Percentiles rank a stretch among this genome's conserved stretches.
These are phyloP conservation scores for Macquaria ambigua DNA, from an alignment of 2,113 vertebrate species.

Conservation along the genomic window DNA sequence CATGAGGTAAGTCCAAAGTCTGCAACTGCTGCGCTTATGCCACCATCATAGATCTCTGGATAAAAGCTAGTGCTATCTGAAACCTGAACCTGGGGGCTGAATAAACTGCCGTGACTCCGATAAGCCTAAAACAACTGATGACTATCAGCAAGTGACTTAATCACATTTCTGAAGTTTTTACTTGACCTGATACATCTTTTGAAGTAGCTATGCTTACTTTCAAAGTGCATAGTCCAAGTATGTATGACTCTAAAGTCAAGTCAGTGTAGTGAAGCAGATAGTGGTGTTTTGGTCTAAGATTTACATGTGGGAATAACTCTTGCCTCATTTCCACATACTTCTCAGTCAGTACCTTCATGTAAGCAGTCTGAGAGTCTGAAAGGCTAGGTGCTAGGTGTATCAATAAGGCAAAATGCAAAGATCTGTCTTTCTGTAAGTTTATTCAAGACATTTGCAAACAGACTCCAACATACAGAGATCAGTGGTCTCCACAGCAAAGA, in stretches of 20 bases:
- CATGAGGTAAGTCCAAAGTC: too few species aligned
- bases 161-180: constrained; percentile 47
- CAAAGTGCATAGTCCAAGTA: constrained; percentile 53
- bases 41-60: constrained; percentile 37
- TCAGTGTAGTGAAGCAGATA: constrained; percentile 50
- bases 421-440: constrained; percentile 4
- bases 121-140: constrained; percentile 33
- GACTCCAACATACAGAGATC: neutral
- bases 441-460: too few species aligned
- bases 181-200: constrained; percentile 45
- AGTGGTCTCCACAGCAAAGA: too few species aligned
- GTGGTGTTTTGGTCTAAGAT: constrained; percentile 53
- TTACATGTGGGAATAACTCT: constrained; percentile 17
- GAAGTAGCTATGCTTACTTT: constrained; percentile 43
- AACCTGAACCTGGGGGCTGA: constrained; percentile 26
- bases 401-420: too few species aligned
- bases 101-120: constrained; percentile 9
- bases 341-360: constrained; percentile 42
- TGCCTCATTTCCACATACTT: constrained; percentile 24
- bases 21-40: neutral
- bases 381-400: constrained; percentile 15
- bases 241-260: constrained; percentile 41
- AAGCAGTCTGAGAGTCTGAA: constrained; percentile 52
- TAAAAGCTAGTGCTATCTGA: constrained; percentile 34
- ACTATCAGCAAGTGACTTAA: constrained; percentile 39